Conservation (phyloP, 2,888 invertebrate genomes). For the Augochlorella aurata region DNA sequence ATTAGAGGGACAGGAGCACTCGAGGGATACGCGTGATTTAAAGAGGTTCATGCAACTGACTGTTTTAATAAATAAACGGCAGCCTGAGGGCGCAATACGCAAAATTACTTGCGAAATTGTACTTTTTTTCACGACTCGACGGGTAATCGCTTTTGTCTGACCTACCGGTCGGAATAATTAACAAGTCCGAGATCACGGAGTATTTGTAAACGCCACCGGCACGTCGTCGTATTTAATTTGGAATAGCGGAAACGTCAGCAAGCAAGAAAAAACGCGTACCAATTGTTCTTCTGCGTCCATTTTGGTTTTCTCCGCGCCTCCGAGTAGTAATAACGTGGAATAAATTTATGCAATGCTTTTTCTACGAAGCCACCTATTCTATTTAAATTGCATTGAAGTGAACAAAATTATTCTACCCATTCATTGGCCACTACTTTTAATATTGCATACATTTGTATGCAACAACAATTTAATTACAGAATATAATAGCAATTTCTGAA, state of each 20-base stretch:
- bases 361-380: background rate
- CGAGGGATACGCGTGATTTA: conserved; percentile 67
- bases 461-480: no score
- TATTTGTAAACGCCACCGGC: conserved; percentile 35
- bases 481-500: no score
- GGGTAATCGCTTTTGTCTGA: conserved; percentile 55
- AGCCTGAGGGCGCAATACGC: conserved; percentile 37
- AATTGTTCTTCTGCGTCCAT: background rate
- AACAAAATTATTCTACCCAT: no score
- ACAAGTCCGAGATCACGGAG: conserved; percentile 42
- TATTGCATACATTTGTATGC: no score
- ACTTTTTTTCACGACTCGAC: conserved; percentile 48
- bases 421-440: no score
- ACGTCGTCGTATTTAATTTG: conserved; percentile 11
- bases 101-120: conserved; percentile 64
- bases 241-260: conserved; percentile 10
- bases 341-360: background rate
- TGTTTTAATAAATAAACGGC: conserved; percentile 66
- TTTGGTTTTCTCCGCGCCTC: background rate
- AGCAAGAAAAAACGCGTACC: background rate
- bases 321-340: background rate
- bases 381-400: no score
- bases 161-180: conserved; percentile 52
- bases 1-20: conserved; percentile 58
- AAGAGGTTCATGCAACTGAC: conserved; percentile 54